These are phyloP conservation scores for Saturnia japonica DNA, from an alignment of 2,888 invertebrate species.

Conservation along the genomic window DNA sequence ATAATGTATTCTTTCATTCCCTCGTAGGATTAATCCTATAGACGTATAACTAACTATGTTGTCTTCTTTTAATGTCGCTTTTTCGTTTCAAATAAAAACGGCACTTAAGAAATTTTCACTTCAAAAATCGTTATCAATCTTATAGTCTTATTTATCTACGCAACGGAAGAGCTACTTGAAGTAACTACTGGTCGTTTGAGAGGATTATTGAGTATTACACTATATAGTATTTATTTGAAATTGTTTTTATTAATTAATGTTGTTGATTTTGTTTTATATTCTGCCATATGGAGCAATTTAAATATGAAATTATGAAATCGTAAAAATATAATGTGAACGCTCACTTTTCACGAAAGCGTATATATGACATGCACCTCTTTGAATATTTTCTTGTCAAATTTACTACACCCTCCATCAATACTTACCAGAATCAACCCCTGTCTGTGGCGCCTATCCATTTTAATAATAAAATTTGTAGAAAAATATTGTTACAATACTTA, in stretches of 20 bases:
- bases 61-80: too few species aligned
- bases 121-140: too few species aligned
- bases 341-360: constrained; percentile 24
- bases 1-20: too few species aligned
- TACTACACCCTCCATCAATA: constrained; percentile 54
- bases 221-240: background rate
- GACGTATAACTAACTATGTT: too few species aligned
- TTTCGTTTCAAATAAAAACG: too few species aligned
- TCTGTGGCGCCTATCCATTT: constrained; percentile 4
- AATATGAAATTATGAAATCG: background rate
- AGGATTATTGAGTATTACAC: too few species aligned
- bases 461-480: background rate
- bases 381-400: constrained; percentile 66
- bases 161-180: too few species aligned
- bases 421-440: constrained; percentile 51
- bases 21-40: too few species aligned
- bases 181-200: background rate
- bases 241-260: background rate
- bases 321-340: constrained; percentile 19
- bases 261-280: background rate
- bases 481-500: background rate
- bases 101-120: too few species aligned
- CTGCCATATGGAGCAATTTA: background rate
- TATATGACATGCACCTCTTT: constrained; percentile 43
- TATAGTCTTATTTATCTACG: too few species aligned